Conservation (phyloP, 2,113 vertebrate species). For the Zingel zingel region DNA sequence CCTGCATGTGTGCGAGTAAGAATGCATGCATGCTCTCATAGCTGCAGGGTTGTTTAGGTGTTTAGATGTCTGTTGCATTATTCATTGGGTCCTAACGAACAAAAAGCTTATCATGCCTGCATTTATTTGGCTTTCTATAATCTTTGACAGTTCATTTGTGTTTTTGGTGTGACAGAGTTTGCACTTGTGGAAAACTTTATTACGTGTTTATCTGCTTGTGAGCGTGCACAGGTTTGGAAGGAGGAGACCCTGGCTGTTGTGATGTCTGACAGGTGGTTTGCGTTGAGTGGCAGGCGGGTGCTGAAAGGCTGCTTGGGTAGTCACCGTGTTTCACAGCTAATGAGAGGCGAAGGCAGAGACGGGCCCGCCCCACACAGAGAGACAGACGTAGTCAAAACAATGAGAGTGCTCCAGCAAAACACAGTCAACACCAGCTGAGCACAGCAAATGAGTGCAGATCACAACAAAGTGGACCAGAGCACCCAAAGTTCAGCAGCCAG, state of each 20-base stretch:
- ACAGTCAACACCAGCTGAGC: conserved; percentile 16
- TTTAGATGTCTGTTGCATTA: conserved; percentile 45
- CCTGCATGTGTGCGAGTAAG: neutral
- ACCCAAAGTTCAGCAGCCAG: conserved; percentile 22
- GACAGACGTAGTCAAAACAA: conserved; percentile 58
- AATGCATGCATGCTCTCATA: conserved; percentile 15
- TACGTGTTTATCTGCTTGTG: conserved; percentile 26
- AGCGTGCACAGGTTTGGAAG: neutral
- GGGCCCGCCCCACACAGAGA: conserved; percentile 33
- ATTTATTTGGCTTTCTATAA: conserved; percentile 22
- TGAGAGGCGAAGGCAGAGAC: conserved; percentile 48
- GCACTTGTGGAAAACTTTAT: conserved; percentile 19
- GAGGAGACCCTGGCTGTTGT: neutral
- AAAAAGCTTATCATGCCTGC: conserved; percentile 5
- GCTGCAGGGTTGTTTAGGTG: conserved; percentile 48
- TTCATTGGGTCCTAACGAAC: conserved; percentile 43
- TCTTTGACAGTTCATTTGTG: conserved; percentile 33
- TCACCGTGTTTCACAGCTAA: conserved; percentile 54
- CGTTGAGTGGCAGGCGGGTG: conserved; percentile 52
- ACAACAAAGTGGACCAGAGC: conserved; percentile 47
- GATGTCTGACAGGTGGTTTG: conserved; percentile 68
- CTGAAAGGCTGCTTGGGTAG: conserved; percentile 55
- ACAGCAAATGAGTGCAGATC: conserved; percentile 46
- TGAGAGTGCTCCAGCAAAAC: conserved; percentile 36
- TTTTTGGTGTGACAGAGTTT: conserved; percentile 9